A percentile compares a stretch with the other conserved stretches of the same genome.
These are phyloP conservation scores for Molorchus minor DNA, from an alignment of 2,888 invertebrate genomes.

Conservation along the genomic window DNA sequence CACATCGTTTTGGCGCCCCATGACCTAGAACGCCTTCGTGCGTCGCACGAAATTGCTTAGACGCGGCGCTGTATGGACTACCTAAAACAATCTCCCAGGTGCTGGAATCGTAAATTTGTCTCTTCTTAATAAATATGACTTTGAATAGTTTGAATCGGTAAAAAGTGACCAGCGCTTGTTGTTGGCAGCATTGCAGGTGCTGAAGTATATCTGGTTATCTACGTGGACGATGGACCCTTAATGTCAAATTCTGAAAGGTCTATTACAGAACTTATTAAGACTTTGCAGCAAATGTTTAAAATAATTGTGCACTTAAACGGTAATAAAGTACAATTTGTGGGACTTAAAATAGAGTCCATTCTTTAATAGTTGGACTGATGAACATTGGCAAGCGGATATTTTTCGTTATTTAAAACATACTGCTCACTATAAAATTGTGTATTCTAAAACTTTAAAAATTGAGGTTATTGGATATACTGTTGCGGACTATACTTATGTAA, in stretches of 20 bases:
- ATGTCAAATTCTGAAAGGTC: not conserved
- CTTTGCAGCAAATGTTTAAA: not conserved
- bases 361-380: not conserved
- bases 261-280: not conserved
- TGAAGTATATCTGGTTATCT: not conserved
- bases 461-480: no score
- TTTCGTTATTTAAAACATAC: conserved; percentile 3
- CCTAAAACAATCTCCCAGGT: not conserved
- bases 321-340: not conserved
- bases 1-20: no score
- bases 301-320: not conserved
- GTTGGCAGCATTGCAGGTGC: not conserved
- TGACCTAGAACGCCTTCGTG: no score
- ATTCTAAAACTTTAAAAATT: no score
- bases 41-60: no score
- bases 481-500: no score
- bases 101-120: conserved; percentile 1
- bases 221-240: not conserved
- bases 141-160: not conserved
- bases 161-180: not conserved
- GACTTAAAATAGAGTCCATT: not conserved
- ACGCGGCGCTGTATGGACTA: conserved; percentile 1
- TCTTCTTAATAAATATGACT: not conserved
- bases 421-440: not conserved
- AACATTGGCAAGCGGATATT: not conserved